Evolutionary conservation across 2,888 invertebrate species (phyloP), one percentile per base, ranked within the genome.

Genomic region (Beris chalybata): DNA sequence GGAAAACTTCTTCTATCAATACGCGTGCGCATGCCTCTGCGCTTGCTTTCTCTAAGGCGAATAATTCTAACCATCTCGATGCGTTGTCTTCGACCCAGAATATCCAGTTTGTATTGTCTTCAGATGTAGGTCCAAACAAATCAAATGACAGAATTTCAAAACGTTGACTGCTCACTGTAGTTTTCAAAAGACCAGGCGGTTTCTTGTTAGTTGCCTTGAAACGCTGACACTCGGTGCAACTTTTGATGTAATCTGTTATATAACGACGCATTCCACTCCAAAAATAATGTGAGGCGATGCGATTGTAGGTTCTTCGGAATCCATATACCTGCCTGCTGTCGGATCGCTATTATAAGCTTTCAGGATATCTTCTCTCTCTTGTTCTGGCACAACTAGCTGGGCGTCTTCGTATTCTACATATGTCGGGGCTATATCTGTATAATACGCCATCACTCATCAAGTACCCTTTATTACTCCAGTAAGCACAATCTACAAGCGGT

Each of bases 31-130:
- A 65, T 43, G 15, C 50, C 7, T 52, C 29, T 30, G 44, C 31
- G 7, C 4, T 30, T 11, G n/a, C 31, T 30, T 15, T 4, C 30
- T 44, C 55, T 5, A 76, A 30, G 1, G 76, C 75, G 6, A 71
- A 61, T 6, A 72, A 73, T 66, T 75, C 75, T 6, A 74, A 71
- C 77, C 77, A 76, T 7, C 75, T 65, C 4, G 76, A 72, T 55
- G 69, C 72, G 5, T 72, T 55, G 55, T 75, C 73, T 6, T 74
- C 68, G 13, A n/a, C 11, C 2, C 73, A 69, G 1, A 75, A 54
- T 4, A 75, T 72, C 74, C 74, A 74, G 38, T 57, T 72, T 29
- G 71, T 57, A 0, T 66, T 71, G 9, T 54, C 47, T 6, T n/a
- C 11, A 52, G 12, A 69, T 11, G 30, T 68, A 11, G 68, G 74